phyloP scores from a whole-genome alignment of 1,140 invertebrate genomes.

The Chironomus tepperi region DNA sequence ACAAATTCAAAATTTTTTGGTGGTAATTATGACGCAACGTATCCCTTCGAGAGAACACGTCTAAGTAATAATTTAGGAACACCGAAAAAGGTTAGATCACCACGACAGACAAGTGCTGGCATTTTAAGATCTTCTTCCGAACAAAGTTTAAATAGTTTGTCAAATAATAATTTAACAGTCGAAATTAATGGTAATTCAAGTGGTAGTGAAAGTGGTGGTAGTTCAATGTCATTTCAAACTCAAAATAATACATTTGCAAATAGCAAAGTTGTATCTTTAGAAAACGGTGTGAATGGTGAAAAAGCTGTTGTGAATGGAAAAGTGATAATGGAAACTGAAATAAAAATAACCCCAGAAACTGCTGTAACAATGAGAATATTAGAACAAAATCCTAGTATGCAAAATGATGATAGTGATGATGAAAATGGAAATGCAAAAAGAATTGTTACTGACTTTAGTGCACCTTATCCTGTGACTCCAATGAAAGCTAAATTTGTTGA shows the following conservation, averaged over 20 bases:
- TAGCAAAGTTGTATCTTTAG: neutral
- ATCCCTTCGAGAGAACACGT: neutral
- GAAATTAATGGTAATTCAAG: constrained; percentile 1
- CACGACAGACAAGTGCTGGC: neutral
- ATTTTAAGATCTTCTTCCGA: neutral
- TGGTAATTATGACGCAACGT: constrained; percentile 1
- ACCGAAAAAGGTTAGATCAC: neutral
- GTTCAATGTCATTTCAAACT: constrained; percentile 16
- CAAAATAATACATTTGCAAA: constrained; percentile 3
- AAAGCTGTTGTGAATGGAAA: constrained; percentile 39
- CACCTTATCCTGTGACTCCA: constrained; percentile 27
- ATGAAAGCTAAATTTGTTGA: constrained; percentile 35
- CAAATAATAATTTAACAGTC: neutral
- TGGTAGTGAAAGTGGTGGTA: constrained; percentile 13
- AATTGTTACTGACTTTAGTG: constrained; percentile 16
- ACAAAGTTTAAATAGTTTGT: neutral
- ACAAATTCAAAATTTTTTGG: constrained; percentile 10
- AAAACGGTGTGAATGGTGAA: neutral
- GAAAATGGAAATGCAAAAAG: constrained; percentile 28
- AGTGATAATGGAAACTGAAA: constrained; percentile 70
- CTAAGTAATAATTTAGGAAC: constrained; percentile 17
- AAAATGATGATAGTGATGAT: constrained; percentile 33
- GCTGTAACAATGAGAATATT: constrained; percentile 72
- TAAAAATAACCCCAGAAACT: constrained; percentile 64
- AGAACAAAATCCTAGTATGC: constrained; percentile 51